Conservation (phyloP, 2,888 invertebrate species). For the Aporophyla nigra region DNA sequence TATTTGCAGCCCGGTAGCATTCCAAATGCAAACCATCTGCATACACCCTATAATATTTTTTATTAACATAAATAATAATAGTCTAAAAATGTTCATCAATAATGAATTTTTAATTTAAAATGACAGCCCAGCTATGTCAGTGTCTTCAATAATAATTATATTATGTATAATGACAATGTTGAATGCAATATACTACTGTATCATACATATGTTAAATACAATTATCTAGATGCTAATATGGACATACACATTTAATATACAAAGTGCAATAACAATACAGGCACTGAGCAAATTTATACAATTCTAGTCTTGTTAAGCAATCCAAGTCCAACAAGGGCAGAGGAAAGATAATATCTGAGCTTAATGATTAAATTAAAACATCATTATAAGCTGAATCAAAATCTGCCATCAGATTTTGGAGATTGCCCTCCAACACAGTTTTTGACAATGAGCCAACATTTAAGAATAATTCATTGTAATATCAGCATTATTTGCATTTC, state of each 20-base stretch:
- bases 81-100: constrained; percentile 37
- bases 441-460: constrained; percentile 23
- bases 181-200: constrained; percentile 51
- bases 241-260: constrained; percentile 62
- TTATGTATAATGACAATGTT: constrained; percentile 50
- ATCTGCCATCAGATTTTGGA: constrained; percentile 31
- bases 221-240: constrained; percentile 60
- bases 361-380: constrained; percentile 60
- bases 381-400: constrained; percentile 24
- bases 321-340: constrained; percentile 54
- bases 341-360: constrained; percentile 27
- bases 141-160: constrained; percentile 43
- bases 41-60: not conserved
- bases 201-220: constrained; percentile 58
- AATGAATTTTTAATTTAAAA: constrained; percentile 39
- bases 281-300: constrained; percentile 74
- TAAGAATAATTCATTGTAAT: constrained; percentile 13
- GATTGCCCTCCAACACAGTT: no score
- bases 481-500: constrained; percentile 22
- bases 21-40: not conserved
- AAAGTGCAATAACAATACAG: constrained; percentile 66
- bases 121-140: constrained; percentile 36
- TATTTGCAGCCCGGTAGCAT: not conserved
- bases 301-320: constrained; percentile 56
- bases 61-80: constrained; percentile 30